Base-by-base conservation (phyloP, 2,797 vertebrate species). In the Enteromius anoplus region DNA sequence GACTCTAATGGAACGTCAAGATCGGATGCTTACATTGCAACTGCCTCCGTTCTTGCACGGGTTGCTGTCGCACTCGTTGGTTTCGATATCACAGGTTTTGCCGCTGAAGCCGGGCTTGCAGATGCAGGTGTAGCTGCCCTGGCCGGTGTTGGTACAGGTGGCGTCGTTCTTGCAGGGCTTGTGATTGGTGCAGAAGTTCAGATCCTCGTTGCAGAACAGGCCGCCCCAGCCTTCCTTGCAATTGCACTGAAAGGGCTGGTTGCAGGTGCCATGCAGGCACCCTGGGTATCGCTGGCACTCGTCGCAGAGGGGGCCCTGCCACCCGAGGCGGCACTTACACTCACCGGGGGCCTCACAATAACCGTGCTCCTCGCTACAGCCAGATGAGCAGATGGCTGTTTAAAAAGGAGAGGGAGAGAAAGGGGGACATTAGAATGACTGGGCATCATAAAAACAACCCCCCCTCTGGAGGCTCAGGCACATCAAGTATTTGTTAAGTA, bases 1-100 rank as follows among this genome's bases (percentile, higher is more conserved):
- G 26, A 64, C 17, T 65, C 23, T 1, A 49, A 23, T 0, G 10
- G 12, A 47, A 9, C 4, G 23, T n/a, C 2, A 0, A 3, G 47
- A 49, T 0, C 0, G 6, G 19, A 42, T 58, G 95, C 96, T 93
- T 90, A 98, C 97, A 0, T 90, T 95, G 85, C 97, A 98, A 90
- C 97, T 97, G 88, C 97, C 97, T 2, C 97, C 96, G 0, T 96
- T 98, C 91, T 92, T 95, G 92, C 97, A 98, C 0, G 96, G 96
- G 90, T 95, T 96, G 89, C 96, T 96, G 69, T 96, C 94, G 5
- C 97, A 98, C 84, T 96, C 94, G 80, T 96, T 97, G 80, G 89
- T 93, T 78, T 96, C 92, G 0, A 91, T 79, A 49, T 96, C 93
- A 10, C 97, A 98, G 91, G 94, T 90, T 0, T 87, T 86, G 26